Evolutionary conservation across 2,797 vertebrate species (phyloP), one percentile per base, ranked within the genome.

Genomic region (Arnoldichthys spilopterus): DNA sequence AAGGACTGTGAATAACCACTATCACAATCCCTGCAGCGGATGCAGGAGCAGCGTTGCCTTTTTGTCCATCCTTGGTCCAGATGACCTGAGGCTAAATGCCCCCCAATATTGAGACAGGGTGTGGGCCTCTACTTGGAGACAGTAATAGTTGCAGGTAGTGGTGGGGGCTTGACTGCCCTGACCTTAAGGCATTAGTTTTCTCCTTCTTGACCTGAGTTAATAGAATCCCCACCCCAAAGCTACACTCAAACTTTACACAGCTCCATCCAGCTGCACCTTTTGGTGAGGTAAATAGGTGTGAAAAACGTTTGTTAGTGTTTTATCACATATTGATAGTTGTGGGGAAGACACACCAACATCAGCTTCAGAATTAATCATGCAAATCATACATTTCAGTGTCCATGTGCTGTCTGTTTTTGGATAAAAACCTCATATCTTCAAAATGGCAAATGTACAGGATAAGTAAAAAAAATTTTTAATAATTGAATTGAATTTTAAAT

Each of bases 71-170:
- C 26, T 64, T 64, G 69, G 79, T 59, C 74, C 69, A 53, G 74
- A 13, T 73, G 24, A 43, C 74, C 62, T 69, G 8, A 77, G 71
- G 81, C 70, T 58, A 64, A 43, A 63, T 73, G 32, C 34, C 62
- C 54, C 47, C 58, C 28, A 54, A 16, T 61, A 45, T 70, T 45
- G 53, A 82, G 75, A 11, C 81, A 83, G 90, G 92, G 92, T 92
- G 92, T 89, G 90, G 75, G 87, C 85, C 78, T 71, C 24, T 88
- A 87, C 88, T 87, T 87, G 86, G 88, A 92, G 89, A 88, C 83
- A 72, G 79, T 88, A 84, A 76, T 90, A 88, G 81, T 72, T 75
- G 45, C 76, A 84, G 85, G 85, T 87, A 87, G 70, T 64, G 82
- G 76, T 80, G 83, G 85, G 85, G 81, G 83, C 82, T 82, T 87